Evolutionary conservation across 2,113 vertebrate genomes (phyloP), one percentile per base, ranked within the genome.

Genomic region (Halichoerus grypus): DNA sequence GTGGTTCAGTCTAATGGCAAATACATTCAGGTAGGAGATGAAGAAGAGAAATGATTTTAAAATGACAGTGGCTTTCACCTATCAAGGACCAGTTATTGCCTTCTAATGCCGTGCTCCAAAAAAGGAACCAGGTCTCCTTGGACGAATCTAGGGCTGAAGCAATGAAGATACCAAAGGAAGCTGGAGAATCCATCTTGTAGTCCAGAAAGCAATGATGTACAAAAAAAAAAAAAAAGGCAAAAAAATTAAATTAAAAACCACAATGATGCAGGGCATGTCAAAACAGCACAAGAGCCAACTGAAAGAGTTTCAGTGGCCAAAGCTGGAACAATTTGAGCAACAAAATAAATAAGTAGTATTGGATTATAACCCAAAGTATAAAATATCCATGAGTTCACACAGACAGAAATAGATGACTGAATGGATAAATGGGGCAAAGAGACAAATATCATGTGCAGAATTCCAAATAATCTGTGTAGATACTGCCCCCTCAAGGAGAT

Each of bases 381-480:
- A 96, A 92, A 76, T 72, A 51, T 7, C 31, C 26, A n/a, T 36
- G 28, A 33, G 26, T 90, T 21, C 26, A 76, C 22, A 36, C 3
- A 59, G 19, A 57, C n/a, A 49, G 7, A 42, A 85, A 61, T 76
- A 57, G 74, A 72, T 71, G 19, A 65, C 26, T 84, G 36, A 42
- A n/a, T 81, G 15, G 49, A 59, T 42, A 81, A 63, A 79, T 76
- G 22, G 19, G 18, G 26, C 22, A 36, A 94, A 81, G 26, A 90
- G 21, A 46, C 33, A 83, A 79, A 89, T 57, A 74, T 61, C n/a
- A 69, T 63, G 22, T 85, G 65, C 39, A 85, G 77, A 91, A 71
- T 95, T 96, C 18, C 24, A 63, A 95, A 67, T 96, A 49, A 95
- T 83, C 86, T 33, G 2, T 67, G 76, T 80, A 90, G n/a, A 74